phyloP scores from a whole-genome alignment of 2,888 invertebrate genomes.

The Phasia obesa region DNA sequence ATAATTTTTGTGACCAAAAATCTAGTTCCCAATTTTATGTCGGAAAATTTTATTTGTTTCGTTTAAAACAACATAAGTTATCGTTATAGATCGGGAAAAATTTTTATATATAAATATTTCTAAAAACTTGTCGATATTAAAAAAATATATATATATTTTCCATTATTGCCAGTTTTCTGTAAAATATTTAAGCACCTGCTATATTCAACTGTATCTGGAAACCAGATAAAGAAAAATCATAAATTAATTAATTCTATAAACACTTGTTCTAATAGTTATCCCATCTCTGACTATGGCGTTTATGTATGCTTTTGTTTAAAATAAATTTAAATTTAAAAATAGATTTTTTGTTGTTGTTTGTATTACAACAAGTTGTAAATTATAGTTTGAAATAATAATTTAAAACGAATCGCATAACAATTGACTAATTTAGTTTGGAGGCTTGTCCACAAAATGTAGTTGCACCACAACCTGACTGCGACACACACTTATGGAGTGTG shows the following conservation, averaged over 20 bases:
- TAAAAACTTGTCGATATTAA: too few species aligned
- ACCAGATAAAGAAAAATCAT: not conserved
- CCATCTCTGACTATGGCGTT: not conserved
- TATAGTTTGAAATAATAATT: slow-evolving; percentile 14
- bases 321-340: not conserved
- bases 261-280: not conserved
- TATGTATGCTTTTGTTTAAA: not conserved
- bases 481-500: not conserved
- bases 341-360: not conserved
- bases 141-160: too few species aligned
- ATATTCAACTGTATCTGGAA: too few species aligned
- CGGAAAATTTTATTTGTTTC: too few species aligned
- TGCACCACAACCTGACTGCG: slow-evolving; percentile 20
- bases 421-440: slow-evolving; percentile 50
- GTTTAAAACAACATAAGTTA: too few species aligned
- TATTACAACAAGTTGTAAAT: slow-evolving; percentile 21
- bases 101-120: too few species aligned
- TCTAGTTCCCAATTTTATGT: too few species aligned
- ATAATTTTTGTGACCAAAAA: too few species aligned
- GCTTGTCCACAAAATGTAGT: slow-evolving; percentile 40
- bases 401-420: not conserved
- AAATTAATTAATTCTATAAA: not conserved
- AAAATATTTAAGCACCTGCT: too few species aligned
- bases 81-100: too few species aligned
- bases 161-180: too few species aligned